A percentile compares a stretch with the other conserved stretches of the same genome.
phyloP scores from a whole-genome alignment of 2,113 vertebrate species.

The Podarcis cretensis region DNA sequence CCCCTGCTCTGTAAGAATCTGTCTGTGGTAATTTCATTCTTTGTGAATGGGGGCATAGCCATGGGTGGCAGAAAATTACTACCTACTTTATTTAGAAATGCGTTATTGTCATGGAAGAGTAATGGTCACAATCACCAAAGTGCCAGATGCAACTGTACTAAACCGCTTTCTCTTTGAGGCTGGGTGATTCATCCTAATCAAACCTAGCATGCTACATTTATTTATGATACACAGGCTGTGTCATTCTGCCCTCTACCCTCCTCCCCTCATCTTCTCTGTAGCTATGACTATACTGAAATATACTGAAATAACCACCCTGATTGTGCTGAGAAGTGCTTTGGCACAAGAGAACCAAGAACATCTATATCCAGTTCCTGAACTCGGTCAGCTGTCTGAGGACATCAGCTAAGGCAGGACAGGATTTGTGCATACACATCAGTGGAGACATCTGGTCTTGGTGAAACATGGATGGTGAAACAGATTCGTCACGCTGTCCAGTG shows the following conservation, averaged over 20 bases:
- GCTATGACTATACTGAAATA: not conserved
- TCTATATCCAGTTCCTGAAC: not conserved
- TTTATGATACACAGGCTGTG: not conserved
- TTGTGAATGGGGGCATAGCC: not conserved
- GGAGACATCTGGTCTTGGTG: not conserved
- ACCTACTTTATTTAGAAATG: not conserved
- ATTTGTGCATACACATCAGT: not conserved
- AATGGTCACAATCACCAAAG: not conserved
- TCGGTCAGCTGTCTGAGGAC: not conserved
- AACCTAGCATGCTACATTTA: not conserved
- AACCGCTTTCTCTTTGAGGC: not conserved
- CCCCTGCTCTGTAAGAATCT: too few relatives aligned
- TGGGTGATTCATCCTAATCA: conserved; percentile 11
- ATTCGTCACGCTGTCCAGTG: not conserved
- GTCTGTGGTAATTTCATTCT: not conserved
- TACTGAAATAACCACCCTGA: not conserved
- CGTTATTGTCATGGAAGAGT: not conserved
- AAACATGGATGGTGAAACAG: not conserved
- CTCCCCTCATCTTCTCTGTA: not conserved
- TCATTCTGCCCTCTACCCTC: not conserved
- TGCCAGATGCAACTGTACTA: not conserved
- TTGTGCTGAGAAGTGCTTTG: not conserved
- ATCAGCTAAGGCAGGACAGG: not conserved
- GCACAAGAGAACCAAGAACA: not conserved
- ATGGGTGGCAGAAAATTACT: not conserved